A percentile compares a stretch with the other conserved stretches of the same genome.
Evolutionary conservation across 2,888 invertebrate genomes (phyloP).

Genomic region (Monopis laevigella): DNA sequence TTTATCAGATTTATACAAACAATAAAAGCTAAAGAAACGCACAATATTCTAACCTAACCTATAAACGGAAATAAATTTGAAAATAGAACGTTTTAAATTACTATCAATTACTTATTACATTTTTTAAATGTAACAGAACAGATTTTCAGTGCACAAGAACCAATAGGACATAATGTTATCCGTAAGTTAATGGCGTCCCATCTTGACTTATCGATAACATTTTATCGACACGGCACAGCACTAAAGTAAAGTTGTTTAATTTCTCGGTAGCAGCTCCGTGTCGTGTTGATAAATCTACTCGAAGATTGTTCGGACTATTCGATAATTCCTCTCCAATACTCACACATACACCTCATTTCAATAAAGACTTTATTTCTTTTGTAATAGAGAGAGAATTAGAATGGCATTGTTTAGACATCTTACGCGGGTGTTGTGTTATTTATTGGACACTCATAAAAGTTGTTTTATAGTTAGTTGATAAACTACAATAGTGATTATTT

Average conservation of each 20-base stretch:
- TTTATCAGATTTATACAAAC: too few relatives aligned
- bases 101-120: too few relatives aligned
- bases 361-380: conserved; percentile 23
- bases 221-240: conserved; percentile 26
- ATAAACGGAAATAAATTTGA: too few relatives aligned
- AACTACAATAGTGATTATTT: conserved; percentile 63
- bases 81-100: too few relatives aligned
- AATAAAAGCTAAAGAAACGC: too few relatives aligned
- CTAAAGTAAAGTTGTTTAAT: conserved; percentile 57
- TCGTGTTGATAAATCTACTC: conserved; percentile 65
- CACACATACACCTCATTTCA: conserved; percentile 31
- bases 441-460: conserved; percentile 51
- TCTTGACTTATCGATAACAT: conserved; percentile 9
- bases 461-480: conserved; percentile 66
- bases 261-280: conserved; percentile 64
- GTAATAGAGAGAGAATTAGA: conserved; percentile 25
- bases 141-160: too few relatives aligned
- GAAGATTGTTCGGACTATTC: conserved; percentile 58
- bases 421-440: conserved; percentile 39
- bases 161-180: too few relatives aligned
- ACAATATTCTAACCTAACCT: too few relatives aligned
- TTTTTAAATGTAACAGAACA: too few relatives aligned
- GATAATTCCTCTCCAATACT: conserved; percentile 56
- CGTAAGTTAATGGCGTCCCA: too few relatives aligned
- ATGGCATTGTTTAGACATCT: conserved; percentile 7